Conservation (phyloP, 2,113 vertebrate genomes). For the Coptodon rendalli region DNA sequence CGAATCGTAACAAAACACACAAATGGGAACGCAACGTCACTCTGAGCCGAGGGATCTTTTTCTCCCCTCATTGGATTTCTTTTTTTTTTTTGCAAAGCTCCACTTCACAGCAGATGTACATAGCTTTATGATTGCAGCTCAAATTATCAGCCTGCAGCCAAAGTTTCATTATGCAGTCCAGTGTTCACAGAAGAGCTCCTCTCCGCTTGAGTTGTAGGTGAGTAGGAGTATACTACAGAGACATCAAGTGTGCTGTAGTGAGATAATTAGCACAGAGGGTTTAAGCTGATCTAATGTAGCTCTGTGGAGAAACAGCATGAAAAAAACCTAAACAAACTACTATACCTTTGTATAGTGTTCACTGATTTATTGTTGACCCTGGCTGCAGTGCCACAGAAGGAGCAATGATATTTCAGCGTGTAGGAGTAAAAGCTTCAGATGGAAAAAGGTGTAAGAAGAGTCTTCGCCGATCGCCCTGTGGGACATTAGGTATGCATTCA, state of each 20-base stretch:
- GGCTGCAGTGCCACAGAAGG: not conserved
- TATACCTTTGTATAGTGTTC: not conserved
- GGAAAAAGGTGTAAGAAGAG: not conserved
- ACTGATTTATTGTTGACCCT: not conserved
- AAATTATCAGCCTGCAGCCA: not conserved
- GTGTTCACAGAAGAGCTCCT: not conserved
- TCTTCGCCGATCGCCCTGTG: not conserved
- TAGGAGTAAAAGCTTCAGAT: not conserved
- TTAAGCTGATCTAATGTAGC: not conserved
- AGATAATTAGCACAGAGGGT: not conserved
- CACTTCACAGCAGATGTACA: not conserved
- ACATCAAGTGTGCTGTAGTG: not conserved
- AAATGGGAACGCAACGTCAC: not conserved
- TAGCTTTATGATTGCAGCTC: not conserved
- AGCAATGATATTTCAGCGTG: not conserved
- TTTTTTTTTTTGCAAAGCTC: not conserved
- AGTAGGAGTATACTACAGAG: not conserved
- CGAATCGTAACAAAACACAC: not conserved
- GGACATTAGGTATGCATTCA: not conserved
- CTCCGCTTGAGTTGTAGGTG: not conserved
- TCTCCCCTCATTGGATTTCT: not conserved
- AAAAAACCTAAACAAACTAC: accelerated
- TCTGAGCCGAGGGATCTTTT: not conserved
- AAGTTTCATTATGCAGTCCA: not conserved
- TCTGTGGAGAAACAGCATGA: not conserved